Evolutionary conservation across 2,113 vertebrate genomes (phyloP).

Genomic region (Carettochelys insculpta): DNA sequence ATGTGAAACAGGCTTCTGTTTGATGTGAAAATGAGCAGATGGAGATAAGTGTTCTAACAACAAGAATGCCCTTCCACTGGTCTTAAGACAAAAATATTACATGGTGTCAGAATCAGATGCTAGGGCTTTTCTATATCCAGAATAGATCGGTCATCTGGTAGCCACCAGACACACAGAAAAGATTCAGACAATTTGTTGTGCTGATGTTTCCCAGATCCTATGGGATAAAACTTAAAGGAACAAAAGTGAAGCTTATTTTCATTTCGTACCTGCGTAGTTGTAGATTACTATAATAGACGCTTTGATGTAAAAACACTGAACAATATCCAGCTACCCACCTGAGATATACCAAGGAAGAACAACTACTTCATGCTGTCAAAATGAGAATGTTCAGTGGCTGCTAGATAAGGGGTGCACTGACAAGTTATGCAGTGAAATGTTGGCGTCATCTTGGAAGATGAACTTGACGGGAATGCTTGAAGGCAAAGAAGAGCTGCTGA

Average conservation of each 20-base stretch:
- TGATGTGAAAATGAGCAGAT: slow-evolving; percentile 68
- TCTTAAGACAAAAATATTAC: slow-evolving; percentile 48
- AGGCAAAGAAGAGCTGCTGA: too few species aligned
- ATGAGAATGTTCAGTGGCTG: too few species aligned
- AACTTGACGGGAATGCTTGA: too few species aligned
- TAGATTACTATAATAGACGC: not conserved
- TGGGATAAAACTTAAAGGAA: slow-evolving; percentile 24
- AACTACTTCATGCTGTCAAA: too few species aligned
- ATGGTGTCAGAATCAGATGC: slow-evolving; percentile 52
- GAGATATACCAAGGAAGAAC: too few species aligned
- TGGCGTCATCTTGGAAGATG: too few species aligned
- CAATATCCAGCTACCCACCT: too few species aligned
- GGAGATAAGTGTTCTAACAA: slow-evolving; percentile 62
- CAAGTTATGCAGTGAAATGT: too few species aligned
- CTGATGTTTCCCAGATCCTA: not conserved
- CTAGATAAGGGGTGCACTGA: too few species aligned
- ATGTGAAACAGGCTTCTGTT: slow-evolving; percentile 63
- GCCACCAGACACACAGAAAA: slow-evolving; percentile 18
- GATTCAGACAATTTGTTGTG: not conserved
- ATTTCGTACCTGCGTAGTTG: not conserved
- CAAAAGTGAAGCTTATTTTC: not conserved
- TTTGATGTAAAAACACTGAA: slow-evolving; percentile 28
- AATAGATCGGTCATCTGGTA: slow-evolving; percentile 55
- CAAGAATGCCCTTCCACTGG: slow-evolving; percentile 60
- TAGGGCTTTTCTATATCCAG: slow-evolving; percentile 36